Conservation (phyloP, 2,888 invertebrate species). For the Dryobotodes eremita region DNA sequence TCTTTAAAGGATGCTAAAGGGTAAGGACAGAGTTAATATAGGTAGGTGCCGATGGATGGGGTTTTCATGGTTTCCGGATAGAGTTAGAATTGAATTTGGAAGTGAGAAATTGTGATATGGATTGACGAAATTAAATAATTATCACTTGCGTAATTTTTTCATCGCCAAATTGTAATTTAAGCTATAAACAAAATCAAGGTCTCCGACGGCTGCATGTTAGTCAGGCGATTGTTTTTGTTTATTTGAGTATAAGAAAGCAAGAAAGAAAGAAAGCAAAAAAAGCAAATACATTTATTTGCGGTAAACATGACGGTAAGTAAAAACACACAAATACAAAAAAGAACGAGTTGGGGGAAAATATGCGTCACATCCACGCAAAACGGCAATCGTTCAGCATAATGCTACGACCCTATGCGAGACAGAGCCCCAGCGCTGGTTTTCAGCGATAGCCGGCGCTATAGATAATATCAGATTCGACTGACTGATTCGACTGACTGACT, state of each 20-base stretch:
- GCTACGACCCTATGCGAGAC: no score
- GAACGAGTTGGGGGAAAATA: no score
- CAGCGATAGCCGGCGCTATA: no score
- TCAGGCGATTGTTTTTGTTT: not conserved
- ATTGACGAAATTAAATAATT: not conserved
- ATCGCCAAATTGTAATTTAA: not conserved
- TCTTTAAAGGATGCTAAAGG: conserved; percentile 3
- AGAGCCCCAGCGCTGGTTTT: no score
- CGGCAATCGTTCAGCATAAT: no score
- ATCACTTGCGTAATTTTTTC: not conserved
- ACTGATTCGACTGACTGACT: not conserved
- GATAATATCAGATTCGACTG: no score
- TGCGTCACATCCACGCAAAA: no score
- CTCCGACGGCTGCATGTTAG: not conserved
- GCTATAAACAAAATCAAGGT: not conserved
- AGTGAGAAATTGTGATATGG: not conserved
- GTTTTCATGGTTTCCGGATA: not conserved
- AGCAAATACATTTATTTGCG: no score
- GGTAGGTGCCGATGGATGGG: not conserved
- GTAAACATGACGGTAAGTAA: no score
- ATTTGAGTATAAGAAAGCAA: no score
- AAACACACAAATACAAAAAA: no score
- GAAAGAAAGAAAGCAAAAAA: no score
- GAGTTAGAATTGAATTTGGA: not conserved
- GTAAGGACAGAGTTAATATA: not conserved